Conservation (phyloP, 2,888 invertebrate genomes). For the Pheosia gnoma region DNA sequence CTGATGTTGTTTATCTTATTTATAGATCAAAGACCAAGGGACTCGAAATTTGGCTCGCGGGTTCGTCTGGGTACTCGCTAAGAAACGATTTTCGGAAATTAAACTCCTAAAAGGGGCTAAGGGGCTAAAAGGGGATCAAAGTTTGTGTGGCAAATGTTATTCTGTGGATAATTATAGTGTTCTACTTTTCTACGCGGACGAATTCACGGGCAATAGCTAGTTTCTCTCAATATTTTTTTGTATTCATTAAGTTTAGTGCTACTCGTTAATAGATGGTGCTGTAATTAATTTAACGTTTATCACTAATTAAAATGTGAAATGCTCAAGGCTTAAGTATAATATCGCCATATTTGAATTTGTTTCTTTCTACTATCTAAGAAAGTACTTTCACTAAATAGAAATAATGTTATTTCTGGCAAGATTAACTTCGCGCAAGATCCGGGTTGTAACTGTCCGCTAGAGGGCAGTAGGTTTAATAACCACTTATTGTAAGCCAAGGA, state of each 20-base stretch:
- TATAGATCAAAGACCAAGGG: no score
- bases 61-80: no score
- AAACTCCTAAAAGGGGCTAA: no score
- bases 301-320: not conserved
- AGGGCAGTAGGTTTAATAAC: slow-evolving; percentile 19
- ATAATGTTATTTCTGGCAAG: slow-evolving; percentile 8
- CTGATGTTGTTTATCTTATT: slow-evolving; percentile 11
- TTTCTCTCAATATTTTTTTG: no score
- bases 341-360: not conserved
- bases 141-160: no score
- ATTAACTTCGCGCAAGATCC: slow-evolving; percentile 11
- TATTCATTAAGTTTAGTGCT: slow-evolving; percentile 26
- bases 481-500: slow-evolving; percentile 5
- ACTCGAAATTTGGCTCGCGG: no score
- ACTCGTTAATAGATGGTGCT: slow-evolving; percentile 59
- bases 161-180: no score
- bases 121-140: no score
- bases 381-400: not conserved
- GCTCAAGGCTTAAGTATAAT: not conserved
- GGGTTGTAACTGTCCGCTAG: slow-evolving; percentile 13
- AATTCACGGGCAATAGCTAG: no score
- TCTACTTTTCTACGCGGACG: no score
- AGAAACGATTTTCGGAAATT: no score
- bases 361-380: not conserved
- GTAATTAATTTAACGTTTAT: not conserved